These are phyloP conservation scores for Camptogramma bilineatum DNA, from an alignment of 2,888 invertebrate species.

Conservation along the genomic window DNA sequence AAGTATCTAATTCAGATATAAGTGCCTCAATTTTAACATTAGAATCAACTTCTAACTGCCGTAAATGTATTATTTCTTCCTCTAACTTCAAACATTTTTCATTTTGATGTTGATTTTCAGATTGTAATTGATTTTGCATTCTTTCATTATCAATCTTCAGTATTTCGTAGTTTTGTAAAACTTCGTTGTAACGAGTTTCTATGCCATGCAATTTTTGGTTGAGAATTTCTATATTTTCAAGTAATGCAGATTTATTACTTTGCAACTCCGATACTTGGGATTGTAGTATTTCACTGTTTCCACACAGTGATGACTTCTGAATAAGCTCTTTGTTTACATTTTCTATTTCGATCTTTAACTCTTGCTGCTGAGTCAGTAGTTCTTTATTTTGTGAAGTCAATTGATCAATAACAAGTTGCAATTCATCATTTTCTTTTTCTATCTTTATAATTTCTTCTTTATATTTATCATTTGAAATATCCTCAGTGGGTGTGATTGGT, in stretches of 20 bases:
- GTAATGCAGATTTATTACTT: slow-evolving; percentile 50
- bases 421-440: slow-evolving; percentile 79
- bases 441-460: slow-evolving; percentile 69
- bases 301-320: slow-evolving; percentile 50
- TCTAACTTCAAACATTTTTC: slow-evolving; percentile 51
- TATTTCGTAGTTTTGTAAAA: slow-evolving; percentile 50
- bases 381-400: slow-evolving; percentile 67
- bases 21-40: slow-evolving; percentile 52
- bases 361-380: slow-evolving; percentile 54
- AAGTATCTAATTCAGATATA: slow-evolving; percentile 54
- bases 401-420: slow-evolving; percentile 68
- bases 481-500: slow-evolving; percentile 31
- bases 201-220: slow-evolving; percentile 51
- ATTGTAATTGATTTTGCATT: slow-evolving; percentile 53
- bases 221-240: slow-evolving; percentile 46
- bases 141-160: slow-evolving; percentile 55
- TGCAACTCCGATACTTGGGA: slow-evolving; percentile 57
- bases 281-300: slow-evolving; percentile 58
- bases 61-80: slow-evolving; percentile 52
- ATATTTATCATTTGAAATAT: slow-evolving; percentile 45
- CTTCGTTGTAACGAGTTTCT: slow-evolving; percentile 53
- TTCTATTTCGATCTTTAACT: slow-evolving; percentile 62
- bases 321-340: slow-evolving; percentile 61
- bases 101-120: slow-evolving; percentile 45
- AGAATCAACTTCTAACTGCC: slow-evolving; percentile 51